Base-by-base conservation (phyloP, 2,888 invertebrate genomes). In the Idaea aversata region DNA sequence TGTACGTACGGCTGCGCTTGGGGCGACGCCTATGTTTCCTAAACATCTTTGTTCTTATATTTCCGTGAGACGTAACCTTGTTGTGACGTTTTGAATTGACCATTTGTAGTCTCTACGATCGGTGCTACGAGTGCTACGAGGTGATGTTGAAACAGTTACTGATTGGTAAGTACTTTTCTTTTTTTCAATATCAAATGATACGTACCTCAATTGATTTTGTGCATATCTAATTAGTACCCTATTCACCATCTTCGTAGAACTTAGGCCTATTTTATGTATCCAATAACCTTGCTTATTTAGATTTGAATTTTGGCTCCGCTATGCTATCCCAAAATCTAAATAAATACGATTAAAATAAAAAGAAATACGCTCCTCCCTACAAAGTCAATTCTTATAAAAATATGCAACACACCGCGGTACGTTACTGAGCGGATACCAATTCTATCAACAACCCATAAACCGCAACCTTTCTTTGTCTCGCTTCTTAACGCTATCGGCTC, bases 381-480 rank as follows among this genome's bases (percentile, higher is more conserved):
- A 90, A 93, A 86, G 88, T 82, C 83, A 88, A 82, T 72, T 73
- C 86, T 77, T 79, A 80, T 85, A 87, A 89, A 88, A 88, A 90
- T 89, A 93, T 93, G 93, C 93, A 92, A 90, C 91, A 90, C 91
- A 84, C 88, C 84, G 82, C 88, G 87, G 86, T 87, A 90, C 90
- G 90, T 87, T 90, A 88, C 92, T 81, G 85, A 91, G 88, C 92
- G 91, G 92, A 92, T 92, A 91, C 91, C 91, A 89, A 92, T 93
- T 93, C 93, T 92, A 93, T 93, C 93, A 93, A 93, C 93, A 91
- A 91, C 92, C 91, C 86, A 93, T 93, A 93, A 93, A 93, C 93
- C 91, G 84, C 92, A 92, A 88, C 90, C 91, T 93, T 90, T 93
- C 93, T 91, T 93, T 93, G 93, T 93, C 93, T 93, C 88, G 84